Base-by-base conservation (phyloP, 2,888 invertebrate species). In the Drosophila percnosoma region DNA sequence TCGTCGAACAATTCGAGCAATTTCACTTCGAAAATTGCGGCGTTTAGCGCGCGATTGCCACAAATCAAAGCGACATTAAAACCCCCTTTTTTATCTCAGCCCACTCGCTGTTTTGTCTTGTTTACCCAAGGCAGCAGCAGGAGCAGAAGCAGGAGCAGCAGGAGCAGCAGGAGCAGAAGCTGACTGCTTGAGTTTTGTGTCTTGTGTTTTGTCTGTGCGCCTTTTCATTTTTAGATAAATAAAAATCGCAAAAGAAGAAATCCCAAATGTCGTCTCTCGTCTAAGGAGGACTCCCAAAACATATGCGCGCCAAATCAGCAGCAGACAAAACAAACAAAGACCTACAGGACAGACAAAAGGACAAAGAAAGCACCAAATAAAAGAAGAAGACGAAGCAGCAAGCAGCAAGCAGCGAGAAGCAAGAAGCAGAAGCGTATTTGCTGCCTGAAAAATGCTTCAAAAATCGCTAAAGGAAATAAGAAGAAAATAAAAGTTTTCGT, bases 11-110 rank as follows among this genome's bases (percentile, higher is more conserved):
- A 87, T 87, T 88, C 81, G 68, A 88, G 83, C 81, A 88, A 90
- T 87, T 90, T 85, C 89, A 88, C 87, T 86, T 86, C 68, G 79
- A 90, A 87, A 88, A 90, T 85, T 88, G 89, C 89, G 81, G 75
- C 87, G 89, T 86, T 87, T 90, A 86, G 87, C 79, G 89, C 83
- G 74, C 87, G 89, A 90, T 86, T 90, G 87, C 83, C 83, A 87
- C 89, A 90, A 87, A 87, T 90, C 90, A 87, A 90, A 90, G 86
- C 86, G 83, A 83, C 90, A 89, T 85, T 85, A 81, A 80, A 72
- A 51, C 49, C 62, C 63, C 68, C 73, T 51, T 55, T 55, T n/a
- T 29, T 51, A 8, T 10, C 31, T 18, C 53, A 29, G 5, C 64
- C 42, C 21, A 49, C 15, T 31, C 31, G 27, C 34, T 38, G 38